Conservation (phyloP, 2,797 vertebrate genomes). For the Catostomus latipinnis region DNA sequence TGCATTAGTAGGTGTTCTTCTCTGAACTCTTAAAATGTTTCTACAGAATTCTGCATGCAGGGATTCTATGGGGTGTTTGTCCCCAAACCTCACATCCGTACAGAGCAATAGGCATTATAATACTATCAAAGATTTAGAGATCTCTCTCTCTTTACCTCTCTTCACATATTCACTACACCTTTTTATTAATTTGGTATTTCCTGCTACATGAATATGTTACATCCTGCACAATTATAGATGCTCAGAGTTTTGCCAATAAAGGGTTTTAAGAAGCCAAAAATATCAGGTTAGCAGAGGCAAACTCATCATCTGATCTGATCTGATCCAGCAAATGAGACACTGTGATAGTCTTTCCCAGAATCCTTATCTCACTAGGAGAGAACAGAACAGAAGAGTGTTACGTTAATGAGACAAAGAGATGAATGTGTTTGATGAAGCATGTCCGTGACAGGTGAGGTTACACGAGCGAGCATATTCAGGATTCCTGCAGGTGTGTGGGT, state of each 20-base stretch:
- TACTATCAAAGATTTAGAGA: no score
- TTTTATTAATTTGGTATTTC: conserved; percentile 26
- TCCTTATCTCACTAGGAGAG: background rate
- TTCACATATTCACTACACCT: background rate
- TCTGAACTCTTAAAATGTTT: no score
- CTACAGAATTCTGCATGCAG: no score
- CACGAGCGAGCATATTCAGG: conserved; percentile 16
- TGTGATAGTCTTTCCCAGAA: background rate
- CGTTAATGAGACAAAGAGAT: conserved; percentile 40
- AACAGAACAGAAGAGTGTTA: conserved; percentile 24
- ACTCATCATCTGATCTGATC: conserved; percentile 27
- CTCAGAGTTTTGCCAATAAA: conserved; percentile 12
- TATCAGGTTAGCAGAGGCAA: conserved; percentile 15
- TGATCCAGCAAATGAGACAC: conserved; percentile 29
- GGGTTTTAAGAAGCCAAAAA: conserved; percentile 19
- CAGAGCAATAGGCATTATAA: no score
- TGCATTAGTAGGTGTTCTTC: no score
- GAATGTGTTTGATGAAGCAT: conserved; percentile 36
- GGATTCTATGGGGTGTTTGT: background rate
- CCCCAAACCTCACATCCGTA: no score
- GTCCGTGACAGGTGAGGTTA: conserved; percentile 33
- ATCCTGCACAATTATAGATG: conserved; percentile 16
- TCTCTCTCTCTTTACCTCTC: conserved; percentile 21
- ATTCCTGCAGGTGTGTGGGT: conserved; percentile 31
- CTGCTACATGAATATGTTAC: background rate